Base-by-base conservation (phyloP, 92 coral and sea anemone genomes). In the Zoanthus sociatus region DNA sequence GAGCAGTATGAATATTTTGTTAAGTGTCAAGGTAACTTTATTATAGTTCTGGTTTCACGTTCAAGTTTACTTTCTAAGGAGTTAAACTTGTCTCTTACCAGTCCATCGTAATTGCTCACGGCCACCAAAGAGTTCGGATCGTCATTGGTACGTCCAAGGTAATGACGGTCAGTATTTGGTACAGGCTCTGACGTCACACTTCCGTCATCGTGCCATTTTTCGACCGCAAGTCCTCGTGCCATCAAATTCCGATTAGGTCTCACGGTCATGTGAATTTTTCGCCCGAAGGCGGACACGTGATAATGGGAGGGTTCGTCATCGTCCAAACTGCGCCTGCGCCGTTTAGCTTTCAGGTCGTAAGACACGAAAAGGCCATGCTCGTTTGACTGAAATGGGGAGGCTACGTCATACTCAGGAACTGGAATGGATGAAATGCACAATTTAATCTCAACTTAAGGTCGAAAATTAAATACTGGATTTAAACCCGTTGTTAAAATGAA, bases 321-420 rank as follows among this genome's bases (percentile, higher is more conserved):
- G 85, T 47, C 20, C 21, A 31, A 51, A 66, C 76, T 66, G 60
- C 85, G 85, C 63, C 42, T 81, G 85, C 76, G 76, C 33, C 85
- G 84, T 45, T 64, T 81, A 15, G 6, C 46, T 4, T 66, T 42
- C 76, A 81, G 75, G 26, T 81, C 60, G 76, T 88, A 74, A 7
- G 92, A 82, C 31, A 91, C 83, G 55, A 90, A 87, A 47, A 86
- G 89, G 42, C 98, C 98, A 54, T 79, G 83, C 20, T 92, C 94
- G 58, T 93, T 87, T 15, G 92, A 83, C 26, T 88, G 92, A 67
- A 84, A 84, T 51, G 96, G 94, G 30, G 63, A 85, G 9, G 91
- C 66, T 45, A 93, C 87, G 84, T 93, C 94, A 69, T 93, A 93
- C 56, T 93, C 96, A 12, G 96, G 96, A 77, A 93, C 96, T 93